Evolutionary conservation across 2,888 invertebrate genomes (phyloP).

Genomic region (Phortica magna): DNA sequence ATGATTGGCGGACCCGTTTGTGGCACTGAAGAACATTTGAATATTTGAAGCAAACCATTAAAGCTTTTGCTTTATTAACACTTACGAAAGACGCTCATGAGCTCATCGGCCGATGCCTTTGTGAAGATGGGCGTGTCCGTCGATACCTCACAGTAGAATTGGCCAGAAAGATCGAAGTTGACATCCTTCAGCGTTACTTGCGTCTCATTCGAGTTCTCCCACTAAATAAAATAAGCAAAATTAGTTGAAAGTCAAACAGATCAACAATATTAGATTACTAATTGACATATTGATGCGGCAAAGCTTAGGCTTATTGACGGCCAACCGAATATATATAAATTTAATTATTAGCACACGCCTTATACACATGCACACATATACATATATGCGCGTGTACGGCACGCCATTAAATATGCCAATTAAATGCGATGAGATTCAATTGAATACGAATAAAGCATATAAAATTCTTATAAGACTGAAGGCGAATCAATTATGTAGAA

Average conservation of each 20-base stretch:
- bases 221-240: slow-evolving; percentile 60
- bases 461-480: background rate
- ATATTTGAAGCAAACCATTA: background rate
- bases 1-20: slow-evolving; percentile 83
- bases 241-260: background rate
- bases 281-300: background rate
- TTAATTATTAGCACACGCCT: slow-evolving; percentile 5
- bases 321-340: background rate
- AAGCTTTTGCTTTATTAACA: slow-evolving; percentile 60
- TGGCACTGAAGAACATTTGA: slow-evolving; percentile 78
- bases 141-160: slow-evolving; percentile 90
- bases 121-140: slow-evolving; percentile 90
- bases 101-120: slow-evolving; percentile 87
- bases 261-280: background rate
- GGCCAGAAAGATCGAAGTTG: slow-evolving; percentile 88
- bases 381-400: background rate
- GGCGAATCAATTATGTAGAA: slow-evolving; percentile 33
- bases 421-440: slow-evolving; percentile 22
- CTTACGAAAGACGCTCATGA: slow-evolving; percentile 90
- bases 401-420: slow-evolving; percentile 14
- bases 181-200: slow-evolving; percentile 82
- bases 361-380: too few relatives aligned
- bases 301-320: background rate
- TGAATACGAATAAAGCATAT: background rate
- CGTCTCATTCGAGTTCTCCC: slow-evolving; percentile 74